Base-by-base conservation (phyloP, 1,140 invertebrate species). In the Monochamus saltuarius region DNA sequence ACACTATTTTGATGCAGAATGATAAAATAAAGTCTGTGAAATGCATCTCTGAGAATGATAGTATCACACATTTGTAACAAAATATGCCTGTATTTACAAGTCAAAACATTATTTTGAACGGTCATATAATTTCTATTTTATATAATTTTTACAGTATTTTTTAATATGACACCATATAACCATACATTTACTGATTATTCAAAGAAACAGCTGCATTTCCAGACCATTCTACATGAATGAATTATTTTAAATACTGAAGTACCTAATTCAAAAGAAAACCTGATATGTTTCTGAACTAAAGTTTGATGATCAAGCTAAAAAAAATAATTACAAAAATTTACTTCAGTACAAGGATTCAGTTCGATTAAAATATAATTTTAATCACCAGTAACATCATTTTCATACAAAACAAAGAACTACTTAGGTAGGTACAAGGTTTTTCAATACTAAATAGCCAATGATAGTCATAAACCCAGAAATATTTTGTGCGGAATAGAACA, bases 21-120 rank as follows among this genome's bases (percentile, higher is more conserved):
- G 10, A 52, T 17, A 52, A 17, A n/a, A 35, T n/a, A 52, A 35
- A 34, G 17, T 37, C 17, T 42, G 39, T 42, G 39, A 19, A 36
- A 13, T 35, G 50, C n/a, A 47, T 47, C 50, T 52, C 50, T 52
- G 50, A 52, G 50, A 37, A 37, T 35, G 36, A 52, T 38, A 35
- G 34, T 52, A 42, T 42, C 39, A 42, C 50, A 52, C 36, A 52
- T 52, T 35, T 35, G 50, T 52, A 34, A 52, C 13, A 34, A 11
- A 35, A n/a, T 52, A 52, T 52, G 50, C 34, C 29, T 17, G 16
- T 38, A 38, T 38, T n/a, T 52, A 52, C 36, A 17, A 11, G 17
- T 29, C 1, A 47, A 47, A 13, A 42, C n/a, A 42, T 42, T 13
- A 42, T 42, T 42, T 42, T n/a, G n/a, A 42, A 42, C 39, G 2